Conservation (phyloP, 1,140 invertebrate genomes). For the Colletes gigas region DNA sequence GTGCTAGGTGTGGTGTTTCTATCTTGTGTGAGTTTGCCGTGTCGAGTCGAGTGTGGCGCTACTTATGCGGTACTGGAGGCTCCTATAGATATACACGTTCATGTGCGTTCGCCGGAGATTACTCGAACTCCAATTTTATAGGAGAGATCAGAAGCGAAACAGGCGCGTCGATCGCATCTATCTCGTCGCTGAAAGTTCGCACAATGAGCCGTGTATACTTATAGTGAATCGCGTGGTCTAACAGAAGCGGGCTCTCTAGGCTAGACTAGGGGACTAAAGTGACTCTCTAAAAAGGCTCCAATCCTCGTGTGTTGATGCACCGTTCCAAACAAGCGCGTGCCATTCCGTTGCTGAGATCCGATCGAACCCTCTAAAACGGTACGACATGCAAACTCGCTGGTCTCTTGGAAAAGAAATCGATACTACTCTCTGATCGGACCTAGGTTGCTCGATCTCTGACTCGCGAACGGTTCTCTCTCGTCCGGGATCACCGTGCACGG, state of each 20-base stretch:
- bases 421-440: background rate
- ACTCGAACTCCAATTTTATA: background rate
- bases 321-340: conserved; percentile 40
- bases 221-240: conserved; percentile 53
- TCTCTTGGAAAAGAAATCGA: background rate
- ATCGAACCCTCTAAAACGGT: conserved; percentile 23
- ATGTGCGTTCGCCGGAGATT: conserved; percentile 3
- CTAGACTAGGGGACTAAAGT: conserved; percentile 62
- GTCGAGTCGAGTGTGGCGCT: conserved; percentile 76
- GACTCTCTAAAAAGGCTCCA: conserved; percentile 49
- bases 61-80: conserved; percentile 77
- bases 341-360: conserved; percentile 26
- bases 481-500: background rate
- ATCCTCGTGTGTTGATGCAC: conserved; percentile 37
- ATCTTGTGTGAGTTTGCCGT: conserved; percentile 77
- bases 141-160: no score
- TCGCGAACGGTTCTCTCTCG: background rate
- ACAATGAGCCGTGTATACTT: conserved; percentile 43
- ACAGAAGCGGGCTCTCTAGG: conserved; percentile 60
- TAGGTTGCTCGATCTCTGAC: background rate
- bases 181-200: no score
- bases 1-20: conserved; percentile 81
- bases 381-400: conserved; percentile 29
- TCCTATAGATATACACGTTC: conserved; percentile 70
- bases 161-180: no score